Evolutionary conservation across 1,140 invertebrate genomes (phyloP), one percentile per base, ranked within the genome.

Genomic region (Atopsyche davidsoni): DNA sequence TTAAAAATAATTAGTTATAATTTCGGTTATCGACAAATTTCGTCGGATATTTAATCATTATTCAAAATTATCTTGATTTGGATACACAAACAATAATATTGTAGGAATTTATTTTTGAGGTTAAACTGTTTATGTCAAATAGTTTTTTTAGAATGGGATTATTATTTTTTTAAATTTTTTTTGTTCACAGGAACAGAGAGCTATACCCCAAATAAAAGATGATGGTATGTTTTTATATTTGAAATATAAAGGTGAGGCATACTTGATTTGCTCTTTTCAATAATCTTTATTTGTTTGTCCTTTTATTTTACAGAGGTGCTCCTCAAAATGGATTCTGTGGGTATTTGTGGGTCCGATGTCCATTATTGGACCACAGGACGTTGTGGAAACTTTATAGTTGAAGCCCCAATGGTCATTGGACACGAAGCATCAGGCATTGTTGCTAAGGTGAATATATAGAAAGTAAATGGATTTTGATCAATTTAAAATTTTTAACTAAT

Each of bases 291-390:
- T 28, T 31, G n/a, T 43, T 31, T 49, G 38, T 49, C 19, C n/a
- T 10, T 48, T 44, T 36, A n/a, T n/a, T 22, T 45, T 60, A 6
- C 64, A 91, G 90, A 96, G 78, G 92, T 96, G 1, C 78, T 95
- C 6, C 59, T 97, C 4, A 76, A 81, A 51, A 95, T 97, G 83
- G 81, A 84, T 55, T 83, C 83, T 55, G 92, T 97, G 38, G 94
- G 94, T 31, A 97, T 98, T 57, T 98, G 95, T 68, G 95, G 94
- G 0, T 96, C 92, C 1, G 93, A 97, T 70, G 88, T 97, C 3
- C 90, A 95, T 66, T 97, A 96, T 71, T 82, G 91, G 66, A 79
- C 82, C 3, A 63, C 83, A 54, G 94, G 94, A 11, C 63, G 77
- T 16, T 94, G 94, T 64, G 91, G 86, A 0, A 77, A 85, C 59